phyloP scores from a whole-genome alignment of 2,888 invertebrate genomes.

The Brenthis ino region DNA sequence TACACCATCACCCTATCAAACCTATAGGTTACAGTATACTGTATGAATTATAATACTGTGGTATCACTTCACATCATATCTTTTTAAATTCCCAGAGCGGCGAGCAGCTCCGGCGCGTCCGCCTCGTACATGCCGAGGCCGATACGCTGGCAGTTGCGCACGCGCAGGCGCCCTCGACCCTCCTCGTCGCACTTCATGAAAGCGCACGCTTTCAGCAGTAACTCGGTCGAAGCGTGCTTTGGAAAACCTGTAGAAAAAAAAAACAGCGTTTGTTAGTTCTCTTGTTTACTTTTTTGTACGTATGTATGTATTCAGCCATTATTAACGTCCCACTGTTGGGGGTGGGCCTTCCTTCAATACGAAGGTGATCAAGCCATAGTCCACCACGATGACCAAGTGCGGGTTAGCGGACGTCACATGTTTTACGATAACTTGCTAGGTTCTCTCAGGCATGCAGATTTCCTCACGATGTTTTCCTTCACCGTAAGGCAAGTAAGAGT shows the following conservation, averaged over 20 bases:
- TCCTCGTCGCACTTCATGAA: conserved; percentile 49
- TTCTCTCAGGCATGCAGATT: too few relatives aligned
- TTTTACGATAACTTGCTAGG: too few relatives aligned
- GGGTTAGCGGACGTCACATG: too few relatives aligned
- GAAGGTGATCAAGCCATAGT: too few relatives aligned
- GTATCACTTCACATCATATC: background rate
- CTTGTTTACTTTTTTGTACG: background rate
- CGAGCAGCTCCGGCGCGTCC: conserved; percentile 52
- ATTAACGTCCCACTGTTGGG: background rate
- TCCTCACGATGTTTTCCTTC: too few relatives aligned
- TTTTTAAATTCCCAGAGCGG: conserved; percentile 42
- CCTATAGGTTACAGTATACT: too few relatives aligned
- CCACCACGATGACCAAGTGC: too few relatives aligned
- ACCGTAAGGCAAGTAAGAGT: too few relatives aligned
- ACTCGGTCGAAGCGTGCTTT: conserved; percentile 37
- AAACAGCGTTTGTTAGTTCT: background rate
- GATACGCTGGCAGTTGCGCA: conserved; percentile 39
- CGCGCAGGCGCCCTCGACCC: conserved; percentile 49
- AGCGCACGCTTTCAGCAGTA: conserved; percentile 44
- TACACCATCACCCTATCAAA: too few relatives aligned
- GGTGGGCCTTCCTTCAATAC: background rate
- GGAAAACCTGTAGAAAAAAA: conserved; percentile 53
- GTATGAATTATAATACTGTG: too few relatives aligned
- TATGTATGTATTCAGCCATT: background rate
- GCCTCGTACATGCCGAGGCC: conserved; percentile 48